These are phyloP conservation scores for Thripadectes ignobilis DNA, from an alignment of 2,797 vertebrate genomes.

Conservation along the genomic window DNA sequence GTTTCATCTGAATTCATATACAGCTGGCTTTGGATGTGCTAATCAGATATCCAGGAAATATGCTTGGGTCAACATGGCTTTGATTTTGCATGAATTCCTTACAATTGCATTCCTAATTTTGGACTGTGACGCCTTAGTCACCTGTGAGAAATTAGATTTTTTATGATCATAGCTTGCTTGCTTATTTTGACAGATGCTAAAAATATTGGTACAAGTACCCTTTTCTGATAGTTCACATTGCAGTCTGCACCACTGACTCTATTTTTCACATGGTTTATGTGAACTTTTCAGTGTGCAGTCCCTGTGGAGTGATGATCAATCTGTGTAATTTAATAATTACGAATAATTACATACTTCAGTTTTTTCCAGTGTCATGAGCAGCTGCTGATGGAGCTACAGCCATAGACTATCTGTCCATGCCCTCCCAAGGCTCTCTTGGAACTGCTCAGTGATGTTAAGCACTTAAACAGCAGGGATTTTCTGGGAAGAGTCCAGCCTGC, in stretches of 20 bases:
- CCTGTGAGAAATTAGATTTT: background rate
- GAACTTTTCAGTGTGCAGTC: background rate
- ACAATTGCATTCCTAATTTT: background rate
- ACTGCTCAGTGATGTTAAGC: slow-evolving; percentile 8
- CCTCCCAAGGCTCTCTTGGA: slow-evolving; percentile 49
- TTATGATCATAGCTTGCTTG: background rate
- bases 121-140: background rate
- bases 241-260: background rate
- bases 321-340: slow-evolving; percentile 18
- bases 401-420: background rate
- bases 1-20: background rate
- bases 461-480: slow-evolving; percentile 49
- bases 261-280: background rate
- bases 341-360: background rate
- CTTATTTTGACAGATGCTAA: background rate
- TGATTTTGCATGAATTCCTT: background rate
- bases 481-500: slow-evolving; percentile 46
- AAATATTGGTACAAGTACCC: background rate
- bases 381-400: background rate
- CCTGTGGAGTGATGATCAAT: background rate
- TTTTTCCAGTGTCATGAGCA: background rate
- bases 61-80: background rate
- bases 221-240: background rate
- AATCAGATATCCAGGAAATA: background rate
- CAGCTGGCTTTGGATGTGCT: background rate